These are phyloP conservation scores for Carterocephalus palaemon DNA, from an alignment of 2,888 invertebrate species.

Conservation along the genomic window DNA sequence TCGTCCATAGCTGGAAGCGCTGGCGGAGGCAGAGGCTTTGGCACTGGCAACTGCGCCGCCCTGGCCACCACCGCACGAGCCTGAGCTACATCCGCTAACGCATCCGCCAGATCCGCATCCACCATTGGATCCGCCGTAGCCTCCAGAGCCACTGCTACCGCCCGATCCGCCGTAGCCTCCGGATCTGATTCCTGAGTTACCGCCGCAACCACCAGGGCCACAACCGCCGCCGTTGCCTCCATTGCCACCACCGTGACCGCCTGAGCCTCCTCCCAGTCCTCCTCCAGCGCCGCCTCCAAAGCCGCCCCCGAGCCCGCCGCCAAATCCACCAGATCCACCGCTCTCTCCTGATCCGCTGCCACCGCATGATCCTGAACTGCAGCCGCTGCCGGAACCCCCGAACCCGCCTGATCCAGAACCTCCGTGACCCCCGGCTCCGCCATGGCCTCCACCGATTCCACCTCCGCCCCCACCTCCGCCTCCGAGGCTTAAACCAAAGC, in stretches of 20 bases:
- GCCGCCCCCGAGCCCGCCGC: constrained; percentile 33
- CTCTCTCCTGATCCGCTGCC: constrained; percentile 25
- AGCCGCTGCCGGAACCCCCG: constrained; percentile 28
- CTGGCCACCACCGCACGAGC: constrained; percentile 45
- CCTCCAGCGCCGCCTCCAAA: constrained; percentile 28
- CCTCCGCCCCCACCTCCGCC: constrained; percentile 32
- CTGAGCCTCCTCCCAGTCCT: constrained; percentile 23
- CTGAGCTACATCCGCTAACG: constrained; percentile 37
- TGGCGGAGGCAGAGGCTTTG: constrained; percentile 49
- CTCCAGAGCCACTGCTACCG: constrained; percentile 20
- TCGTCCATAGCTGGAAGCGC: constrained; percentile 53
- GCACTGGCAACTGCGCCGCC: constrained; percentile 52
- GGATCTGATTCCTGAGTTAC: constrained; percentile 24
- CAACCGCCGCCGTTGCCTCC: constrained; percentile 23
- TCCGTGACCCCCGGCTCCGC: constrained; percentile 5
- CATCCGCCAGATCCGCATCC: constrained; percentile 23
- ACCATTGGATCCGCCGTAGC: constrained; percentile 17
- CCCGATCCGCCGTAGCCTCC: constrained; percentile 28
- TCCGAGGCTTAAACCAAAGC: constrained; percentile 21
- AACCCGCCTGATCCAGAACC: constrained; percentile 28
- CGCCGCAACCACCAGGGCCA: constrained; percentile 22
- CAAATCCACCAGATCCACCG: constrained; percentile 31
- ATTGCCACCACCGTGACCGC: constrained; percentile 23
- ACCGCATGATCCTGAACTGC: constrained; percentile 22
- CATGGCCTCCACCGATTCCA: constrained; percentile 27